Conservation (phyloP, 37 sponge, comb jelly and placozoan species). For the Petrosia ficiformis region DNA sequence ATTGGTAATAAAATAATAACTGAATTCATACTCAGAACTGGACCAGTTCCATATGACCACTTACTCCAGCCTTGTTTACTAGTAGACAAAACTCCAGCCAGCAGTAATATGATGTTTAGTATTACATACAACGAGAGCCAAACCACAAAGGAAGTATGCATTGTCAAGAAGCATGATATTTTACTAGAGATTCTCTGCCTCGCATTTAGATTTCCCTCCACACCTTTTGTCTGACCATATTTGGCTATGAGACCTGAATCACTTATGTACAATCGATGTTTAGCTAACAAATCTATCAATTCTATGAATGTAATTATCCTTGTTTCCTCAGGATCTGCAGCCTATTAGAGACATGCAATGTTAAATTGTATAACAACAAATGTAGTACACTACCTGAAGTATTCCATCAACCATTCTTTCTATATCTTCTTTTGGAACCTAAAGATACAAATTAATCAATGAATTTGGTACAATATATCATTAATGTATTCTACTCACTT, state of each 20-base stretch:
- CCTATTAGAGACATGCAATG: conserved; percentile 1
- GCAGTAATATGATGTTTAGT: conserved; percentile 30
- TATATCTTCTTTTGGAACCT: conserved; percentile 23
- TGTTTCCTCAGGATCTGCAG: conserved; percentile 28
- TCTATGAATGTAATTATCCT: conserved; percentile 37
- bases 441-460: not conserved
- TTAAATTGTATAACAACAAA: too few relatives aligned
- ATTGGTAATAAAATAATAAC: conserved; percentile 48
- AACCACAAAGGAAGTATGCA: not conserved
- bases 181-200: not conserved
- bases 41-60: conserved; percentile 41
- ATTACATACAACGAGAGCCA: conserved; percentile 35
- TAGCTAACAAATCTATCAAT: conserved; percentile 38
- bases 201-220: not conserved
- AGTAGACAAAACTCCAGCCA: conserved; percentile 11
- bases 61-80: conserved; percentile 14
- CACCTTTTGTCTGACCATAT: conserved; percentile 54
- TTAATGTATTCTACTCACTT: conserved; percentile 9
- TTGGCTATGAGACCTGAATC: conserved; percentile 60
- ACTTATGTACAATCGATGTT: conserved; percentile 67
- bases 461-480: not conserved
- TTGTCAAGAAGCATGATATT: conserved; percentile 4
- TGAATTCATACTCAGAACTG: conserved; percentile 55
- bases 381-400: conserved; percentile 24
- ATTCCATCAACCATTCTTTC: conserved; percentile 57